phyloP scores from a whole-genome alignment of 1,140 invertebrate species.

The Orius laevigatus region DNA sequence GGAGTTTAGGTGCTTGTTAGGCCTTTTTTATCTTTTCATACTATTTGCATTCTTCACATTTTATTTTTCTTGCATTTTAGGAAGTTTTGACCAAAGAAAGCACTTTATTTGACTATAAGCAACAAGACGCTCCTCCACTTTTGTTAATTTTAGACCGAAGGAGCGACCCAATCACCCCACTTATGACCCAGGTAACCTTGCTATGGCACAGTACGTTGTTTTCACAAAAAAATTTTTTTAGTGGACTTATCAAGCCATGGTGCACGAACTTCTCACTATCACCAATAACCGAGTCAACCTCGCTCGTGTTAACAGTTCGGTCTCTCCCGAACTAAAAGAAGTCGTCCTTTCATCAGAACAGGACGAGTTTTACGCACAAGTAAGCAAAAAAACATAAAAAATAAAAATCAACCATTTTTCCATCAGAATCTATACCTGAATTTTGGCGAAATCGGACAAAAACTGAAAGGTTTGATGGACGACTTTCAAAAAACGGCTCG shows the following conservation, averaged over 20 bases:
- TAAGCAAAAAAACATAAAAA: slow-evolving; percentile 10
- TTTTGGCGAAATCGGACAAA: slow-evolving; percentile 96
- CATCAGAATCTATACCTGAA: slow-evolving; percentile 83
- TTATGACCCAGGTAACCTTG: slow-evolving; percentile 68
- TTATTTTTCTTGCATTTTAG: too few species aligned
- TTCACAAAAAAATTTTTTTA: slow-evolving; percentile 29
- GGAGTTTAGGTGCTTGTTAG: too few species aligned
- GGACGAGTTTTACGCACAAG: slow-evolving; percentile 85
- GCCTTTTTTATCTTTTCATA: too few species aligned
- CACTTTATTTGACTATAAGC: slow-evolving; percentile 67
- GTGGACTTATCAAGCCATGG: slow-evolving; percentile 99
- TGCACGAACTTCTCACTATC: slow-evolving; percentile 90
- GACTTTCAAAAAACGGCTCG: slow-evolving; percentile 94
- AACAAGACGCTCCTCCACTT: slow-evolving; percentile 51
- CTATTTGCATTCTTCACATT: too few species aligned
- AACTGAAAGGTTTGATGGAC: slow-evolving; percentile 93
- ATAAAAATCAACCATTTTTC: slow-evolving; percentile 17
- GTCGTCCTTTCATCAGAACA: slow-evolving; percentile 88
- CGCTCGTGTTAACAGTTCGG: slow-evolving; percentile 51
- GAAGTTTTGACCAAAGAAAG: slow-evolving; percentile 77
- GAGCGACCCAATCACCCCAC: slow-evolving; percentile 88
- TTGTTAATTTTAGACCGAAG: slow-evolving; percentile 78
- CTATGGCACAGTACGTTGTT: too few species aligned
- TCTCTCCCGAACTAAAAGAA: slow-evolving; percentile 80
- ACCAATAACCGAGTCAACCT: slow-evolving; percentile 90